Base-by-base conservation (phyloP, 2,888 invertebrate genomes). In the Sepiola atlantica region DNA sequence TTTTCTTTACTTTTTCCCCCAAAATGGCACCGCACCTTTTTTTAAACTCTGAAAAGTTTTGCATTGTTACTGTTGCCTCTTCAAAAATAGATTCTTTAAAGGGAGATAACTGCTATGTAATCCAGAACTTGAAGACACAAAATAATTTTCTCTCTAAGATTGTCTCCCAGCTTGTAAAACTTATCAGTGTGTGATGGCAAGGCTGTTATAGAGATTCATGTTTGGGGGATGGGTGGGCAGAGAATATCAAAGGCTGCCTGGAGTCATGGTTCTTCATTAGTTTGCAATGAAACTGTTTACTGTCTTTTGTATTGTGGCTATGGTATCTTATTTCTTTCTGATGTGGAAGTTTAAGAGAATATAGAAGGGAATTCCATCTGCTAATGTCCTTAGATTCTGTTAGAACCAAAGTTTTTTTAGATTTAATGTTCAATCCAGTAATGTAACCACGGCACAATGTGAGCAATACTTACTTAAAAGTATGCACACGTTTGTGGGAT, bases 161-260 rank as follows among this genome's bases (percentile, higher is more conserved):
- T 77, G n/a, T 77, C 77, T 45, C n/a, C n/a, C n/a, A n/a, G 77
- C 77, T 77, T 77, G 77, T 77, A 77, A 77, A 45, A 77, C 14
- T 77, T 77, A 77, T n/a, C 77, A 77, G 77, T 77, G 77, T 77
- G 77, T n/a, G n/a, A n/a, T 77, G 77, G n/a, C 77, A 77, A 45
- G 77, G 28, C 14, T 28, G 77, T 77, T 77, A 77, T 77, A 77
- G 77, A 77, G n/a, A 77, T 77, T 77, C 32, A n/a, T n/a, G 12
- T 77, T 45, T 45, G 45, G 45, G 45, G 45, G 8, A 8, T 45
- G 45, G 45, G 45, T n/a, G 77, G n/a, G 12, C n/a, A 77, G n/a
- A 77, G n/a, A n/a, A 77, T 77, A 77, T 77, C 77, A 77, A 77
- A 32, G n/a, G 14, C 14, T 32, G 77, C 21, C 77, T n/a, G n/a